phyloP scores from a whole-genome alignment of 2,113 vertebrate species.

The Rostratula benghalensis region DNA sequence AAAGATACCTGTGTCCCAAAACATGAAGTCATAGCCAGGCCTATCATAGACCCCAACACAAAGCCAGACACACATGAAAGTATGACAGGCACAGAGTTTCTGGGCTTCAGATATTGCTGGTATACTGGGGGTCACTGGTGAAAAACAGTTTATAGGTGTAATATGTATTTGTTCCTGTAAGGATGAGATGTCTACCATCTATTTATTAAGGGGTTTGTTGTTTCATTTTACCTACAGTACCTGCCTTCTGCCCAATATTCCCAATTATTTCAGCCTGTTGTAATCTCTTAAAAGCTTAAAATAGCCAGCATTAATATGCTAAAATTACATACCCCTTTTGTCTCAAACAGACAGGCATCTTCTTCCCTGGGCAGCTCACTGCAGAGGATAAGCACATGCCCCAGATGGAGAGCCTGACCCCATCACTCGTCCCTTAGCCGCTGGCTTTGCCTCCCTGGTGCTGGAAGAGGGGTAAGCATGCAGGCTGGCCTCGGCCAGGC shows the following conservation, averaged over 20 bases:
- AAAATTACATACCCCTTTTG: background rate
- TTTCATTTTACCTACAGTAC: background rate
- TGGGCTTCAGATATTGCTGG: background rate
- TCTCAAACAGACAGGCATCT: background rate
- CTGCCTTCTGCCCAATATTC: background rate
- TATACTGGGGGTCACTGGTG: background rate
- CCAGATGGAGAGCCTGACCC: background rate
- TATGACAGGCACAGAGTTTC: background rate
- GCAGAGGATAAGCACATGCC: rapidly evolving
- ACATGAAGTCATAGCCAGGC: background rate
- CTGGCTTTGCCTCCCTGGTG: background rate
- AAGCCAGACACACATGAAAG: background rate
- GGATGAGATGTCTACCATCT: background rate
- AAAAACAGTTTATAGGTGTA: background rate
- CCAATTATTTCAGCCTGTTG: background rate
- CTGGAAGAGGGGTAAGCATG: rapidly evolving
- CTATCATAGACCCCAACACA: background rate
- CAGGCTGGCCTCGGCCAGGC: rapidly evolving
- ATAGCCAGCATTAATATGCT: background rate
- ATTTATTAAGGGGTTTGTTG: background rate
- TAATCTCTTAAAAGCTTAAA: background rate
- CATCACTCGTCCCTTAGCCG: rapidly evolving
- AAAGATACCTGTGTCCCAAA: background rate
- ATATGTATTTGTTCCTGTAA: background rate
- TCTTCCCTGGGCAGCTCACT: rapidly evolving